Evolutionary conservation across 2,113 vertebrate genomes (phyloP), one percentile per base, ranked within the genome.

Genomic region (Butorides virescens): DNA sequence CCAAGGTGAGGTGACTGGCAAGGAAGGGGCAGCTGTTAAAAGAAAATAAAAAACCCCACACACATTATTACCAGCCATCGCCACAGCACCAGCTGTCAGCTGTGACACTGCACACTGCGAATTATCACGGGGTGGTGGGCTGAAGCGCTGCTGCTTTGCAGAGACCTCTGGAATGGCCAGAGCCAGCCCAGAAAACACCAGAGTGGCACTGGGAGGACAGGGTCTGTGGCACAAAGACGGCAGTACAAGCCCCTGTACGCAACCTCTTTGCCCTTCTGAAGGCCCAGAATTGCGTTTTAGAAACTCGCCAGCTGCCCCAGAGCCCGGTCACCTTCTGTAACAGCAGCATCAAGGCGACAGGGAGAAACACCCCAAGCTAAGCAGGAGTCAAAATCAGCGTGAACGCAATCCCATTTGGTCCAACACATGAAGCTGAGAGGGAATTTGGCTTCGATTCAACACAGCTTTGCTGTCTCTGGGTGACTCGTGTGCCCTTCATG

Each of bases 21-120:
- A 99, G 98, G 97, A 99, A 99, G 34, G 99, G 99, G 96, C 99
- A 99, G 98, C 99, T 99, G 97, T 79, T 56, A 75, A 16, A 67
- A 63, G 13, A 18, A 55, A 5, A 92, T 83, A 39, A 52, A 74
- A 22, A 22, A 34, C 17, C 29, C 42, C 42, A 15, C 1, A 15
- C 1, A 15, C 56, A 39, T 15, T 13, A 37, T 92, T 78, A 84
- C 26, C 68, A 23, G 37, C 23, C 56, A 7, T 2, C 2, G 10
- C 75, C 14, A 18, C 58, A 62, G 78, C 30, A 25, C 22, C 0
- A 7, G 15, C 52, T 25, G 9, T 4, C 34, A 17, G 88, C 58
- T 26, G 42, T 23, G 42, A 49, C 20, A 12, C 15, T 14, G 7
- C 63, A 37, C 34, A 9, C 29, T 5, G 11, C 0, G 1, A 53